A percentile compares a stretch with the other conserved stretches of the same genome.
Evolutionary conservation across 2,888 invertebrate species (phyloP).

Genomic region (Elmis aenea): DNA sequence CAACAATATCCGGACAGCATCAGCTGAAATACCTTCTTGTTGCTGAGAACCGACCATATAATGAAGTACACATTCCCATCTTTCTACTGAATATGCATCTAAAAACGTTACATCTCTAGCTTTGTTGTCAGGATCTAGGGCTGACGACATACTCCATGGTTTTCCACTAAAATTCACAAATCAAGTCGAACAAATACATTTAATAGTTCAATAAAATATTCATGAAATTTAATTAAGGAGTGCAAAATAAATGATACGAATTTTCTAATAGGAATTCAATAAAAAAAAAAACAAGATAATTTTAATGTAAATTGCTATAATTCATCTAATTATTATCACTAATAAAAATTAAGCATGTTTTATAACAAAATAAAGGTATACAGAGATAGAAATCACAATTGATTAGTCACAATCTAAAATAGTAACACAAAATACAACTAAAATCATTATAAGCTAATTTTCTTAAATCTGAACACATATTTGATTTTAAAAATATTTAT

Average conservation of each 20-base stretch:
- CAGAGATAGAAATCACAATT: no score
- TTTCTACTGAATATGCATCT: constrained; percentile 84
- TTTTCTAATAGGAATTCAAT: constrained; percentile 4
- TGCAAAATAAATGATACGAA: no score
- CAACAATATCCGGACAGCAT: constrained; percentile 88
- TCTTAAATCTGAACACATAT: constrained; percentile 1
- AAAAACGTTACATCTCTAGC: constrained; percentile 81
- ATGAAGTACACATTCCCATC: constrained; percentile 96
- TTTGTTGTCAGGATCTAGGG: constrained; percentile 80
- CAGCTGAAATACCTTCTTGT: constrained; percentile 86
- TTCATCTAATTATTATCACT: no score
- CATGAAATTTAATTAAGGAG: no score
- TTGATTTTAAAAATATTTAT: constrained; percentile 1
- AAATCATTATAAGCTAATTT: not conserved
- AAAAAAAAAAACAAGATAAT: constrained; percentile 4
- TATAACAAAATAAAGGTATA: no score
- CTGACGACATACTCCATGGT: constrained; percentile 82
- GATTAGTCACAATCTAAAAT: no score
- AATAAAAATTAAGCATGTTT: no score
- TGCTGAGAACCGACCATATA: constrained; percentile 93
- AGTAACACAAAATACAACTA: not conserved
- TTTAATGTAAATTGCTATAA: no score
- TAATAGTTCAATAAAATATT: no score
- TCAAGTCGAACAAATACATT: no score
- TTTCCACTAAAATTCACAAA: constrained; percentile 59